phyloP scores from a whole-genome alignment of 2,888 invertebrate genomes.

The Rhagophthalmus giganteus region DNA sequence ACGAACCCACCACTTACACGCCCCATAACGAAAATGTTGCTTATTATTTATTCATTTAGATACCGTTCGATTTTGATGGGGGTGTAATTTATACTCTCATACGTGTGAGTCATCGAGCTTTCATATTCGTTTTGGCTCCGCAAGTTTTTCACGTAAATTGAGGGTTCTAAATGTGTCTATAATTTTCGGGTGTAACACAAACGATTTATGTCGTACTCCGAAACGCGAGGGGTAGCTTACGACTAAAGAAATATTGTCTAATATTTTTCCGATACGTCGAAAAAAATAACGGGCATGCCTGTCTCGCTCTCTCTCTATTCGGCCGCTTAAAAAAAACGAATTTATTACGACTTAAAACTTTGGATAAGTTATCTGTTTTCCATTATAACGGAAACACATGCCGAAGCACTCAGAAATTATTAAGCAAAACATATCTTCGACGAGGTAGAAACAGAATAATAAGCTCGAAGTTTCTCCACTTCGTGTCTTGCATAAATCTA shows the following conservation, averaged over 20 bases:
- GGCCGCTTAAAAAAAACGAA: constrained; percentile 5
- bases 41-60: constrained; percentile 25
- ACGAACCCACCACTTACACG: constrained; percentile 12
- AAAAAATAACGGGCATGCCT: constrained; percentile 11
- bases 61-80: constrained; percentile 8
- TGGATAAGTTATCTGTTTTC: neutral
- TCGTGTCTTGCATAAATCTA: constrained; percentile 24
- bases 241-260: constrained; percentile 21
- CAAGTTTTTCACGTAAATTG: constrained; percentile 29
- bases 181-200: constrained; percentile 26
- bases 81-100: constrained; percentile 18
- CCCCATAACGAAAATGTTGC: constrained; percentile 11
- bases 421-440: constrained; percentile 15
- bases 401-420: constrained; percentile 11
- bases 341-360: neutral
- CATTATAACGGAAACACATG: constrained; percentile 3
- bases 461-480: constrained; percentile 21
- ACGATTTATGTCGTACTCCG: constrained; percentile 21
- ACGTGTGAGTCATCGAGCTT: constrained; percentile 22
- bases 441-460: constrained; percentile 22
- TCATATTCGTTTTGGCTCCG: constrained; percentile 20
- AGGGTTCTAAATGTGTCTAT: constrained; percentile 26
- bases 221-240: constrained; percentile 13
- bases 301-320: neutral
- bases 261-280: constrained; percentile 14